phyloP scores from a whole-genome alignment of 2,888 invertebrate genomes.

The Perdita meconis region DNA sequence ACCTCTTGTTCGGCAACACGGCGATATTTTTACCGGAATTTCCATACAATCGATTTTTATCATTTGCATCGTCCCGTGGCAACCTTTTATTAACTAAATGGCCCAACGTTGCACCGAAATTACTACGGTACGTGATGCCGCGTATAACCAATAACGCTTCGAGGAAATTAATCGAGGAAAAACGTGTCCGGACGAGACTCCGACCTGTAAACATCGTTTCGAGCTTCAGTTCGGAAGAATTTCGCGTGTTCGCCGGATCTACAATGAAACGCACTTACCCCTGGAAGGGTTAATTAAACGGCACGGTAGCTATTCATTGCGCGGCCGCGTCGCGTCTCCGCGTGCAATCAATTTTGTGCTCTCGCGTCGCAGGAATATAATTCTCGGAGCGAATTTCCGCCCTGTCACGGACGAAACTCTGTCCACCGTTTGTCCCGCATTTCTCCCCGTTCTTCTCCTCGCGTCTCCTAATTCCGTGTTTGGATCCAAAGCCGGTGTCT shows the following conservation, averaged over 20 bases:
- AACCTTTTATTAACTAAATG: too few species aligned
- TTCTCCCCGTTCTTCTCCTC: background rate
- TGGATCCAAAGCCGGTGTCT: background rate
- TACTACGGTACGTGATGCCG: background rate
- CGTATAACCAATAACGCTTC: background rate
- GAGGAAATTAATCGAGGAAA: background rate
- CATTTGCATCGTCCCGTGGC: too few species aligned
- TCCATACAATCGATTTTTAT: too few species aligned
- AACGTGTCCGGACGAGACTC: background rate
- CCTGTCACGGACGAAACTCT: background rate
- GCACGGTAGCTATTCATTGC: background rate
- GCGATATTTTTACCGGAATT: too few species aligned
- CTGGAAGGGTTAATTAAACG: constrained; percentile 33
- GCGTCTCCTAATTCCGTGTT: background rate
- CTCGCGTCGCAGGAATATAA: constrained; percentile 29
- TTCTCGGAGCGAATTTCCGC: constrained; percentile 13
- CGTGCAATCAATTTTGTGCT: constrained; percentile 28
- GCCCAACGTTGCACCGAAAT: too few species aligned
- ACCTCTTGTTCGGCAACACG: too few species aligned
- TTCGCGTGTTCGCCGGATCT: constrained; percentile 19
- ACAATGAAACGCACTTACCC: constrained; percentile 17
- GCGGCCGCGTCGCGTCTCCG: background rate
- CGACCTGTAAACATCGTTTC: background rate
- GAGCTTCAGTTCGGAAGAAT: constrained; percentile 1
- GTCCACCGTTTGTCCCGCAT: background rate